Base-by-base conservation (phyloP, 2,113 vertebrate genomes). In the Sinocyclocheilus grahami region DNA sequence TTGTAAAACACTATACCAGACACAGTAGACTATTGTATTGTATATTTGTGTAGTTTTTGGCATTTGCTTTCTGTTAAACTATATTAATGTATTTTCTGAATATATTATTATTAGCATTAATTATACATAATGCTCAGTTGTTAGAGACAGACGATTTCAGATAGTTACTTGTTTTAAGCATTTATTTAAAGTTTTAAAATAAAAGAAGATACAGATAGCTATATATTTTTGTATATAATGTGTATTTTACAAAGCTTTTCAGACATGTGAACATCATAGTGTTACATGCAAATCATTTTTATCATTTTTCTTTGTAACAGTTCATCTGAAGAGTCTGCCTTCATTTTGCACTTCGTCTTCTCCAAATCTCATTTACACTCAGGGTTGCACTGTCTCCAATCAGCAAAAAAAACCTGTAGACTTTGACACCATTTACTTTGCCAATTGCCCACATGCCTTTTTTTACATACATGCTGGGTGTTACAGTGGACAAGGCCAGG, bases 351-450 rank as follows among this genome's bases (percentile, higher is more conserved):
- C 63, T 87, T 63, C 77, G 48, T 72, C 78, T 77, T 51, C 37
- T 58, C 60, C n/a, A 85, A 82, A 89, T 85, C 82, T 82, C 84
- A 82, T 88, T 84, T 82, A 39, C 63, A 22, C 72, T 53, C 30
- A 63, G 22, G 69, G 33, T 78, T 87, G 55, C 67, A 46, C 69
- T 69, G 82, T 90, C 92, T 93, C 93, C 93, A 91, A 91, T 90
- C 87, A 92, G 92, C 93, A 92, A 93, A 93, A 91, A 33, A 92
- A 94, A 95, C 93, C 90, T 93, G 89, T 90, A 93, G 91, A 92
- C 93, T 93, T 92, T 93, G 90, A 95, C 91, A 91, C 90, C 93
- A 94, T 94, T 94, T 94, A 95, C 90, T 93, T 92, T 92, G 92
- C 92, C 94, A 92, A 94, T 94, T 93, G 93, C 91, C 92, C 91